These are phyloP conservation scores for Flexamia atlantica DNA, from an alignment of 2,888 invertebrate species.

Conservation along the genomic window DNA sequence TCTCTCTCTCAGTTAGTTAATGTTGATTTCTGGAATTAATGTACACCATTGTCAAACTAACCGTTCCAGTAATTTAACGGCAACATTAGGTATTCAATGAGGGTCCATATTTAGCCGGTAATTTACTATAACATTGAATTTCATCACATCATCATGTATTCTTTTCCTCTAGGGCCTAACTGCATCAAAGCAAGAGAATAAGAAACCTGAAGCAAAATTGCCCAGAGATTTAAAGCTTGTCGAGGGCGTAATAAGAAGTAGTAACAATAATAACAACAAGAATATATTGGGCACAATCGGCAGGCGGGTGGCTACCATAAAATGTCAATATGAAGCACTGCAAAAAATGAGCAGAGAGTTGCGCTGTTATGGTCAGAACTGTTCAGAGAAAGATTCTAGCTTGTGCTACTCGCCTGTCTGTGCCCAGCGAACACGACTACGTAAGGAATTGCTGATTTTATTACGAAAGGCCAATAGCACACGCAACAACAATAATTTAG, in stretches of 20 bases:
- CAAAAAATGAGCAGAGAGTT: conserved; percentile 85
- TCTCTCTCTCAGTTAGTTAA: no score
- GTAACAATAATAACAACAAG: conserved; percentile 36
- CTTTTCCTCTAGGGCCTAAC: neutral
- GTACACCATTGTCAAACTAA: no score
- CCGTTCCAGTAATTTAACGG: no score
- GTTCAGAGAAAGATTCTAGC: conserved; percentile 77
- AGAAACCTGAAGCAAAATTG: conserved; percentile 6
- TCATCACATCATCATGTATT: no score
- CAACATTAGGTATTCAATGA: no score
- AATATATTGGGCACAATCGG: conserved; percentile 80
- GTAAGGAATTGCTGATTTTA: conserved; percentile 82
- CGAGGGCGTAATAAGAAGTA: conserved; percentile 25
- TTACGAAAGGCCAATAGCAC: conserved; percentile 72
- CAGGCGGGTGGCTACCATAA: conserved; percentile 83
- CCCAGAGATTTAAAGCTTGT: conserved; percentile 27
- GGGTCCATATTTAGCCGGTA: no score
- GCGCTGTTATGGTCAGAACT: conserved; percentile 83
- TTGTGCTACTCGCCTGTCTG: conserved; percentile 91
- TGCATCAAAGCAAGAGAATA: neutral
- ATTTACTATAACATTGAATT: no score
- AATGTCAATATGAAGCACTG: conserved; percentile 84
- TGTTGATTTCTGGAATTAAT: no score
- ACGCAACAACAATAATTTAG: conserved; percentile 63
- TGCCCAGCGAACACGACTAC: conserved; percentile 83